Evolutionary conservation across 2,888 invertebrate genomes (phyloP), one percentile per base, ranked within the genome.

Genomic region (Dexiosoma caninum): DNA sequence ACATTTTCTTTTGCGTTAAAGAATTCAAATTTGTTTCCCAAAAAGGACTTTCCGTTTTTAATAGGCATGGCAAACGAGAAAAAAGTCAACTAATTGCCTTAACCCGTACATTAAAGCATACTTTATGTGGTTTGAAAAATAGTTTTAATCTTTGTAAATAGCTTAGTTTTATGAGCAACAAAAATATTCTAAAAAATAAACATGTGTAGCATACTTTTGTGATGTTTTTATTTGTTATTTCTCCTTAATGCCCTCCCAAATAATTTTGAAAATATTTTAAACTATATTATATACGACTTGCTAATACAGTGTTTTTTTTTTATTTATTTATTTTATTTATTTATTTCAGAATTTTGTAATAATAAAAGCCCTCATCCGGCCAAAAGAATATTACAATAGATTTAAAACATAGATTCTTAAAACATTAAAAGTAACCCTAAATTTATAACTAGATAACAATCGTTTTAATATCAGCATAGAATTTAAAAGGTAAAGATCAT

Each of bases 71-170:
- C 21, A 69, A 21, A 14, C 5, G 4, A 40, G 12, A 46, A 57
- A 40, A 37, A 14, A 21, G 6, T 37, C 42, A 74, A 78, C 74
- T 79, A 79, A 79, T 75, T 75, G 79, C 74, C 74, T 75, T 70
- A 79, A 75, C 70, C 69, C 79, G 37, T 70, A 46, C 35, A 30
- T 74, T 49, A 64, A 59, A 57, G 64, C 40, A 77, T 49, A 64
- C 53, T 69, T 69, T 60, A 21, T 53, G 32, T 42, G 12, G 53
- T 37, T 62, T 55, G 10, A 27, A 46, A 32, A 32, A 44, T 19
- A 9, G 16, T 42, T 70, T 59, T 27, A 60, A 53, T 42, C 27
- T 51, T 16, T 57, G 16, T 9, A n/a, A n/a, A n/a, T n/a, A 4
- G 35, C 7, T 35, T n/a, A 16, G 14, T 46, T 35, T 59, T n/a